Conservation (phyloP, 53 echinoderm and acorn worm species). For the Echinarachnius parma region DNA sequence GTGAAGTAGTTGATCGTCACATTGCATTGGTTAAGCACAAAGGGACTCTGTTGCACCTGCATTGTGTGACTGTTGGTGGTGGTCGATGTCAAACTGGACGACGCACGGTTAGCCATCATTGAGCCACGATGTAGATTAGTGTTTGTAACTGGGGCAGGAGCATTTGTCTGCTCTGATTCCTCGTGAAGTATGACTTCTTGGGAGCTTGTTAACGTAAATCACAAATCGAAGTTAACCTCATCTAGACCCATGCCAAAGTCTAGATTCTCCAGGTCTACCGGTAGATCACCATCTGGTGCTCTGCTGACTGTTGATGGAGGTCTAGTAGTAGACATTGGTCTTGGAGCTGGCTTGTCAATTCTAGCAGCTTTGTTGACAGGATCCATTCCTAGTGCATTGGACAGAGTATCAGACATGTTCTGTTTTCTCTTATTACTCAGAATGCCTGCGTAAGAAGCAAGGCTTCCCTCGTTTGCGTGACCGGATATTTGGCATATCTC, state of each 20-base stretch:
- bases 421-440: conserved; percentile 7
- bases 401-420: conserved; percentile 7
- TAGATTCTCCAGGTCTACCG: neutral
- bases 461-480: neutral
- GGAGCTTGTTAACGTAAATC: neutral
- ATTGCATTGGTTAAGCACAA: conserved; percentile 20
- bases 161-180: neutral
- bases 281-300: neutral
- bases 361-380: neutral
- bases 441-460: conserved; percentile 1
- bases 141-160: neutral
- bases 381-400: neutral
- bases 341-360: too few species aligned
- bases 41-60: conserved; percentile 2
- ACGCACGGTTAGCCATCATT: too few species aligned
- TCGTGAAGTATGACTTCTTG: neutral
- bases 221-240: conserved; percentile 16
- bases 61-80: neutral
- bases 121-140: neutral
- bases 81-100: too few species aligned
- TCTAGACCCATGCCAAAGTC: too few species aligned
- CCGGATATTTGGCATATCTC: conserved; percentile 22
- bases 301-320: neutral
- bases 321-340: neutral
- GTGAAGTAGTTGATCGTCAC: conserved; percentile 14